These are phyloP conservation scores for Chaetops frenatus DNA, from an alignment of 2,113 vertebrate species.

Conservation along the genomic window DNA sequence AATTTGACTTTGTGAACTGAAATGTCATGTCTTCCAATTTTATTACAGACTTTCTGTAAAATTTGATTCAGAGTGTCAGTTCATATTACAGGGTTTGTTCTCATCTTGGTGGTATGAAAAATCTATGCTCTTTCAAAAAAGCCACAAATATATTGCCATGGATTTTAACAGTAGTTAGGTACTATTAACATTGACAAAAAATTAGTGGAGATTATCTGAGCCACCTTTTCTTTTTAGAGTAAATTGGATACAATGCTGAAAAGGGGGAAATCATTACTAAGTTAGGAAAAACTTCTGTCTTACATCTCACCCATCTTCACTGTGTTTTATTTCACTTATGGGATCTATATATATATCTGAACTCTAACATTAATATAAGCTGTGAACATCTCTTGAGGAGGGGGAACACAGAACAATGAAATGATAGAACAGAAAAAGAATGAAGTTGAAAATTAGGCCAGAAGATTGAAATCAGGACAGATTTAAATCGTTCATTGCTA, in stretches of 20 bases:
- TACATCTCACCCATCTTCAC: neutral
- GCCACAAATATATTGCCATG: neutral
- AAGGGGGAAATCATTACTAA: neutral
- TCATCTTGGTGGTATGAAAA: neutral
- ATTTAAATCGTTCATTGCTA: constrained; percentile 2
- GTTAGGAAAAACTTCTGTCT: neutral
- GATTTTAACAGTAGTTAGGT: neutral
- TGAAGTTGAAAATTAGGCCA: constrained; percentile 1
- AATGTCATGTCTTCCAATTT: neutral
- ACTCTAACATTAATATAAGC: neutral
- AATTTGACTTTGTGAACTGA: neutral
- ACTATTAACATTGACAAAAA: neutral
- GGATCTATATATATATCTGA: neutral
- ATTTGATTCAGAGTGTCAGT: neutral
- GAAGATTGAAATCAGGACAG: constrained; percentile 36
- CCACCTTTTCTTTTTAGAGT: neutral
- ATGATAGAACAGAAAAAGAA: constrained; percentile 14
- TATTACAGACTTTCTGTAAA: neutral
- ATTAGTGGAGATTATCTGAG: neutral
- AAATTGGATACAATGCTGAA: neutral
- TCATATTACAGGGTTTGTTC: neutral
- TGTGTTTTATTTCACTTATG: neutral
- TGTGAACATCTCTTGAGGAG: neutral
- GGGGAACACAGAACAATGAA: neutral
- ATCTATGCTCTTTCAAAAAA: neutral